Evolutionary conservation across 1,140 invertebrate genomes (phyloP).

Genomic region (Drosophila kikkawai): DNA sequence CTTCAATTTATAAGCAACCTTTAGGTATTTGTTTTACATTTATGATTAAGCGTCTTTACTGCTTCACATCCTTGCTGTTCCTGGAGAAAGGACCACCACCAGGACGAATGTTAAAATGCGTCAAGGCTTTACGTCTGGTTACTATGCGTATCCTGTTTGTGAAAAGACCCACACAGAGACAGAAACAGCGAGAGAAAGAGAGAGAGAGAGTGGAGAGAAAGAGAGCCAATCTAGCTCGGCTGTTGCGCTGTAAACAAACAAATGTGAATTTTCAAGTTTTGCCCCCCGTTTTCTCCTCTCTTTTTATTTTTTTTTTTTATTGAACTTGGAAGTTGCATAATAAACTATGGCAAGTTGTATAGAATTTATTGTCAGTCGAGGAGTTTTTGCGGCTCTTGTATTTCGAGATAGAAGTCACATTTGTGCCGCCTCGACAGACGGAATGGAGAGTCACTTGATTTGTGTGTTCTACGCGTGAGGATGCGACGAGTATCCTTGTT

Average conservation of each 20-base stretch:
- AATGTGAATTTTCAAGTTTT: constrained; percentile 50
- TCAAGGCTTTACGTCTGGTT: constrained; percentile 23
- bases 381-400: constrained; percentile 19
- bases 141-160: constrained; percentile 1
- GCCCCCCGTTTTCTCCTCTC: constrained; percentile 8
- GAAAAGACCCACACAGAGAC: neutral
- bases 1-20: constrained; percentile 8
- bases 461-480: constrained; percentile 24
- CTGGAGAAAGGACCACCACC: neutral
- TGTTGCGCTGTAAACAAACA: constrained; percentile 44
- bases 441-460: constrained; percentile 23
- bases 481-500: neutral
- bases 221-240: constrained; percentile 18
- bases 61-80: constrained; percentile 9
- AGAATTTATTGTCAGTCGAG: constrained; percentile 17
- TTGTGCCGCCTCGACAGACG: constrained; percentile 6
- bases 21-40: constrained; percentile 39
- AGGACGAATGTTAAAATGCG: constrained; percentile 39
- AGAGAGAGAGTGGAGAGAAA: neutral
- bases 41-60: constrained; percentile 50
- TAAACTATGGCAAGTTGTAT: constrained; percentile 42
- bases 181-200: neutral
- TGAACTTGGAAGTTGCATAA: constrained; percentile 42
- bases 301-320: constrained; percentile 14
- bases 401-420: constrained; percentile 5